Evolutionary conservation across 2,113 vertebrate species (phyloP).

Genomic region (Hucho hucho): DNA sequence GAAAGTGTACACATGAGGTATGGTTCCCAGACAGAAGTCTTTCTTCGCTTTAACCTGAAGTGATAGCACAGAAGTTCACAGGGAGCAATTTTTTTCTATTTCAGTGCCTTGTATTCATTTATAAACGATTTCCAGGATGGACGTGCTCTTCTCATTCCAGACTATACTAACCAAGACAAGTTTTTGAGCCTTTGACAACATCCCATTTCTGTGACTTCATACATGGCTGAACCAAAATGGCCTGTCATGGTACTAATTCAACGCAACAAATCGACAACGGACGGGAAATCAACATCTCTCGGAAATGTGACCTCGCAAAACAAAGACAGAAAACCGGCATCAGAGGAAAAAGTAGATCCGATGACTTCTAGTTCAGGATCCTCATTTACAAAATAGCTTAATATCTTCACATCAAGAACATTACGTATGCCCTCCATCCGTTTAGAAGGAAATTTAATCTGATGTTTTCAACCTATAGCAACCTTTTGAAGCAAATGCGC

Average conservation of each 20-base stretch:
- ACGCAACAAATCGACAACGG: constrained; percentile 28
- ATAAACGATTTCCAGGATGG: constrained; percentile 52
- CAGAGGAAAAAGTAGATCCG: not conserved
- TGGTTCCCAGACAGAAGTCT: constrained; percentile 43
- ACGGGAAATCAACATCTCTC: not conserved
- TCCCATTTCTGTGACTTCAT: constrained; percentile 36
- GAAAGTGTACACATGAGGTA: constrained; percentile 43
- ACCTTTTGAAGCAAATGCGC: constrained; percentile 24
- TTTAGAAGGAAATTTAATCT: not conserved
- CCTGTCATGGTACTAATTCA: constrained; percentile 43
- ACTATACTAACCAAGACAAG: constrained; percentile 62
- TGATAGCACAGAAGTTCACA: constrained; percentile 45
- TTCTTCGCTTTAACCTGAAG: constrained; percentile 50
- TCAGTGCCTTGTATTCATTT: constrained; percentile 48
- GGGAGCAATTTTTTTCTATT: constrained; percentile 29
- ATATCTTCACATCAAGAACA: not conserved
- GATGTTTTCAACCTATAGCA: constrained; percentile 8
- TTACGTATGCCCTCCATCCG: not conserved
- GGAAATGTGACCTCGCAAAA: not conserved
- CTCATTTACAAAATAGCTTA: not conserved
- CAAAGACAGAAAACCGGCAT: not conserved
- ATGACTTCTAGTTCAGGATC: not conserved
- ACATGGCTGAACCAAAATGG: constrained; percentile 47
- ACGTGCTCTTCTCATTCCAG: constrained; percentile 50
- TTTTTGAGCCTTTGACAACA: constrained; percentile 45